phyloP scores from a whole-genome alignment of 2,113 vertebrate genomes.

The Okapia johnstoni region DNA sequence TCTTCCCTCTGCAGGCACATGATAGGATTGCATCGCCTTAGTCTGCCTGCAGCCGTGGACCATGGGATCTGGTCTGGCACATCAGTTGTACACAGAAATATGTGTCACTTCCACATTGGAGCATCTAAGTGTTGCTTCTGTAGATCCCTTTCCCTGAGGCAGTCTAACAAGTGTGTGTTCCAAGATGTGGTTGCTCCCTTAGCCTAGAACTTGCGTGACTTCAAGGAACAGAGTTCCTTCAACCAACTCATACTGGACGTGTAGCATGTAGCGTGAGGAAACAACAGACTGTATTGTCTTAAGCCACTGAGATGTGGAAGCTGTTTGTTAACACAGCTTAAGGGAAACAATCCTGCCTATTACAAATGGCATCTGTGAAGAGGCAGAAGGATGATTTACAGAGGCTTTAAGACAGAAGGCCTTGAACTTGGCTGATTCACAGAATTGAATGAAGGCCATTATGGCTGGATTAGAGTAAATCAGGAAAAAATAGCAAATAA shows the following conservation, averaged over 20 bases:
- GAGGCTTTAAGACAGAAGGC: background rate
- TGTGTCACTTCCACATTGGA: background rate
- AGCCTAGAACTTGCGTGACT: background rate
- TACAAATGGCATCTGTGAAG: background rate
- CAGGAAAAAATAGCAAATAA: background rate
- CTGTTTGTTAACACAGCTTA: background rate
- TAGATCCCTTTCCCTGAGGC: background rate
- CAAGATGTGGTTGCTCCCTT: background rate
- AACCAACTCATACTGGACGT: background rate
- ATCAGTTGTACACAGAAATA: background rate
- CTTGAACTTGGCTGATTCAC: background rate
- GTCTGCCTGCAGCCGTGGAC: background rate
- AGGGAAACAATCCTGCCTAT: background rate
- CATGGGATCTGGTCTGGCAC: background rate
- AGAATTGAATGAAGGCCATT: background rate
- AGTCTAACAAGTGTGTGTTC: background rate
- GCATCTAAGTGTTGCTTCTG: background rate
- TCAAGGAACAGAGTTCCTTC: background rate
- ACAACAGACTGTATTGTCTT: background rate
- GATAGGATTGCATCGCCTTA: background rate
- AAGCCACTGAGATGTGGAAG: background rate
- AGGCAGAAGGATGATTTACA: background rate
- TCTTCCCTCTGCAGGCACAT: background rate
- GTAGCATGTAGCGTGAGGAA: background rate
- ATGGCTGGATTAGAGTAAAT: slow-evolving; percentile 2